phyloP scores from a whole-genome alignment of 2,888 invertebrate species.

The Tortricodes alternella region DNA sequence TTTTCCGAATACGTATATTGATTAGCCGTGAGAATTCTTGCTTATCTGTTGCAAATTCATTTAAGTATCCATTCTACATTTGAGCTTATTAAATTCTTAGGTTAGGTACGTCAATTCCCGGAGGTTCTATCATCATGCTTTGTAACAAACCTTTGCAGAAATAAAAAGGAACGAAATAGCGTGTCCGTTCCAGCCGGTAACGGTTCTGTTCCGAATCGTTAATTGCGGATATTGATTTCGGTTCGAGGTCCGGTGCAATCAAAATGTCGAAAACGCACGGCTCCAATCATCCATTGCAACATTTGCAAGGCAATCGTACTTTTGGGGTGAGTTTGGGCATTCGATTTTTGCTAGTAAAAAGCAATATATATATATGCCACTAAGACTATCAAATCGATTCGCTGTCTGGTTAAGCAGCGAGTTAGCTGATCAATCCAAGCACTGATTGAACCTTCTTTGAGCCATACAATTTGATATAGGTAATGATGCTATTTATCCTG shows the following conservation, averaged over 20 bases:
- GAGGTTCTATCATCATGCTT: not conserved
- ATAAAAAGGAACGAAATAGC: conserved; percentile 13
- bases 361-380: no score
- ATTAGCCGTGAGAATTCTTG: not conserved
- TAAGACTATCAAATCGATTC: no score
- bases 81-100: no score
- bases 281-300: conserved; percentile 25
- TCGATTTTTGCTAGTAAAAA: not conserved
- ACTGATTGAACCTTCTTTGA: no score
- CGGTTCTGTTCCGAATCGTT: conserved; percentile 68
- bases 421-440: no score
- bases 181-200: conserved; percentile 56
- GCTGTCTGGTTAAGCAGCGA: no score
- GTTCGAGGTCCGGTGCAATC: conserved; percentile 33
- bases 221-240: conserved; percentile 57
- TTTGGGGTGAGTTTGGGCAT: not conserved
- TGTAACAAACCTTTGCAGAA: not conserved
- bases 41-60: not conserved
- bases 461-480: no score
- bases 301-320: not conserved
- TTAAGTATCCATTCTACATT: no score
- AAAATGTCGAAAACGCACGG: conserved; percentile 24
- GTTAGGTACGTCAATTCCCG: no score
- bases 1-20: no score
- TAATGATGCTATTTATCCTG: no score